phyloP scores from a whole-genome alignment of 2,113 vertebrate genomes.

The Salvelinus namaycush region DNA sequence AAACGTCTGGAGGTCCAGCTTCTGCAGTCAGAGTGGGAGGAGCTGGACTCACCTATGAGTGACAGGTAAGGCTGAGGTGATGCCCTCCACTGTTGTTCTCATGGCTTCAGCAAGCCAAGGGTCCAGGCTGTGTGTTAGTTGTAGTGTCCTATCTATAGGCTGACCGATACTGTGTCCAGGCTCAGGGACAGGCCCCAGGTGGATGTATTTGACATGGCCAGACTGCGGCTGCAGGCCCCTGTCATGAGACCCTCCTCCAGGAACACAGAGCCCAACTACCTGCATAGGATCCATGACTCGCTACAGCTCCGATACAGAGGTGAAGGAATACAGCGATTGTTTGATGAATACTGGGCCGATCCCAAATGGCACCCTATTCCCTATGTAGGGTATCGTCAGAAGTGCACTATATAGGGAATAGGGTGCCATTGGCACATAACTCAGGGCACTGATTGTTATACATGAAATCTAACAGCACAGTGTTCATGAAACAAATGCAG shows the following conservation, averaged over 20 bases:
- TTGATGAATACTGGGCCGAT: no score
- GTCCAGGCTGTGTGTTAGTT: not conserved
- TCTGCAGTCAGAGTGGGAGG: constrained; percentile 73
- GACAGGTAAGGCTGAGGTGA: constrained; percentile 65
- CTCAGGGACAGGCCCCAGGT: constrained; percentile 68
- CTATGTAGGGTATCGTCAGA: no score
- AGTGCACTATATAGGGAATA: no score
- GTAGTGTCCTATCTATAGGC: not conserved
- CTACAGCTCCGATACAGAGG: constrained; percentile 82
- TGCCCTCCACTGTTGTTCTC: not conserved
- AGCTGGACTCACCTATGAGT: constrained; percentile 53
- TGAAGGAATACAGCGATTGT: constrained; percentile 23
- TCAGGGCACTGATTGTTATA: no score
- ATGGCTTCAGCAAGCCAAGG: not conserved
- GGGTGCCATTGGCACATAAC: no score
- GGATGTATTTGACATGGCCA: constrained; percentile 89
- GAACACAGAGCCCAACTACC: constrained; percentile 72
- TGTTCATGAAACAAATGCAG: no score
- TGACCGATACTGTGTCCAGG: constrained; percentile 3
- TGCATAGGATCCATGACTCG: constrained; percentile 80
- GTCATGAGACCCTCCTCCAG: constrained; percentile 78
- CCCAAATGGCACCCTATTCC: no score
- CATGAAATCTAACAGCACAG: no score
- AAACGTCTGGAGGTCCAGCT: constrained; percentile 79
- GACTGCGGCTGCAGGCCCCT: constrained; percentile 80